These are phyloP conservation scores for Trachelus iudaicus DNA, from an alignment of 2,888 invertebrate species.

Conservation along the genomic window DNA sequence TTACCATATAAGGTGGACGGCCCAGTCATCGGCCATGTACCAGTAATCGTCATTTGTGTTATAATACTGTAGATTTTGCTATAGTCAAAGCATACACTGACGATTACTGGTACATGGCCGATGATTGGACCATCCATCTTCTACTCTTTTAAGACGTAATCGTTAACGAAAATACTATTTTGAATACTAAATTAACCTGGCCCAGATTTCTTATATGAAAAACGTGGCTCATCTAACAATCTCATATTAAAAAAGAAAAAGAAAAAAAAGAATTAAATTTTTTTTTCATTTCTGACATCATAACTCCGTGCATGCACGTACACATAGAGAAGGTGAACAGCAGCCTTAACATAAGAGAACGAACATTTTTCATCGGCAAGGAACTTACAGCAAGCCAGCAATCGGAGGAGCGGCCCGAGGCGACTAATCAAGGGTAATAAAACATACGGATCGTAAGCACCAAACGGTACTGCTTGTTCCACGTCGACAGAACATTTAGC, in stretches of 20 bases:
- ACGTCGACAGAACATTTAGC: conserved; percentile 5
- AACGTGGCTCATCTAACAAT: background rate
- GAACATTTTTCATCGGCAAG: background rate
- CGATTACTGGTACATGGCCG: too few species aligned
- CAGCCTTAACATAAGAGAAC: background rate
- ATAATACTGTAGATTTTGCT: too few species aligned
- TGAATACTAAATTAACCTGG: background rate
- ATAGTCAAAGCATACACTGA: too few species aligned
- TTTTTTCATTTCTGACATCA: background rate
- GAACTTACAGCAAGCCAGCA: background rate
- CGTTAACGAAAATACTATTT: background rate
- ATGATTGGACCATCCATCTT: too few species aligned
- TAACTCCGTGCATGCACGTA: background rate
- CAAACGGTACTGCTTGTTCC: background rate
- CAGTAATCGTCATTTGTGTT: too few species aligned
- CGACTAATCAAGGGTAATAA: background rate
- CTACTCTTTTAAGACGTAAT: background rate
- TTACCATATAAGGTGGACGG: background rate
- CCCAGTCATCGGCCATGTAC: too few species aligned
- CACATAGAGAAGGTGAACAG: background rate
- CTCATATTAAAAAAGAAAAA: background rate
- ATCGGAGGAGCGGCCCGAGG: background rate
- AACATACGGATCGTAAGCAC: background rate
- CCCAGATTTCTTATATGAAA: background rate
- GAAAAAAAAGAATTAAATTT: background rate